Evolutionary conservation across 2,888 invertebrate species (phyloP).

Genomic region (Cantharis flavilabris): DNA sequence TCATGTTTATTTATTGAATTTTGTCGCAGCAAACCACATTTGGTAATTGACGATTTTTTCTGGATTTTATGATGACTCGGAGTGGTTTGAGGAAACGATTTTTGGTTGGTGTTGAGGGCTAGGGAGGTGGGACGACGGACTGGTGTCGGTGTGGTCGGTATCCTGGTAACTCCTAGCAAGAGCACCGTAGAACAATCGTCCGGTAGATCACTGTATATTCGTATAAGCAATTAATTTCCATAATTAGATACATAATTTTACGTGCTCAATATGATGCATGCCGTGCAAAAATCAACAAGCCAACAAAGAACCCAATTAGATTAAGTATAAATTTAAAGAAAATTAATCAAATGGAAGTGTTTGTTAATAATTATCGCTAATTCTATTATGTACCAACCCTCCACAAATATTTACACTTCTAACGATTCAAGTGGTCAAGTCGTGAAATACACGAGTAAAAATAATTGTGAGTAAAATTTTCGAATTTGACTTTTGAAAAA

Average conservation of each 20-base stretch:
- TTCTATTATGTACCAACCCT: not conserved
- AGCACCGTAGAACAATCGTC: constrained; percentile 66
- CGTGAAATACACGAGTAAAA: too few species aligned
- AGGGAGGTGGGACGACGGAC: constrained; percentile 49
- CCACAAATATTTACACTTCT: not conserved
- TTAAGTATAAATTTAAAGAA: not conserved
- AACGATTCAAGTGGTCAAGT: not conserved
- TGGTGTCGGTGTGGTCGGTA: constrained; percentile 52
- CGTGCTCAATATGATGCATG: not conserved
- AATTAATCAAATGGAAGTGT: not conserved
- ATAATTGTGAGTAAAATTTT: too few species aligned
- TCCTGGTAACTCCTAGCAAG: constrained; percentile 66
- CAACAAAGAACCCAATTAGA: not conserved
- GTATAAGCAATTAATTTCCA: constrained; percentile 15
- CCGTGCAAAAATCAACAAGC: not conserved
- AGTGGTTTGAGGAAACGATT: constrained; percentile 5
- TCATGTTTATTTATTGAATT: not conserved
- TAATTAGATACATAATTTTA: not conserved
- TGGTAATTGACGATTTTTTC: not conserved
- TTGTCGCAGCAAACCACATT: not conserved
- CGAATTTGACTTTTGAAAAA: too few species aligned
- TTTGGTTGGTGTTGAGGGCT: constrained; percentile 39
- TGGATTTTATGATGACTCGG: not conserved
- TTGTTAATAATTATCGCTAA: not conserved
- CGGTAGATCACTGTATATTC: constrained; percentile 63